Percentiles rank a stretch among this genome's conserved stretches.
phyloP scores from a whole-genome alignment of 2,888 invertebrate species.

The Oasisia sp. region DNA sequence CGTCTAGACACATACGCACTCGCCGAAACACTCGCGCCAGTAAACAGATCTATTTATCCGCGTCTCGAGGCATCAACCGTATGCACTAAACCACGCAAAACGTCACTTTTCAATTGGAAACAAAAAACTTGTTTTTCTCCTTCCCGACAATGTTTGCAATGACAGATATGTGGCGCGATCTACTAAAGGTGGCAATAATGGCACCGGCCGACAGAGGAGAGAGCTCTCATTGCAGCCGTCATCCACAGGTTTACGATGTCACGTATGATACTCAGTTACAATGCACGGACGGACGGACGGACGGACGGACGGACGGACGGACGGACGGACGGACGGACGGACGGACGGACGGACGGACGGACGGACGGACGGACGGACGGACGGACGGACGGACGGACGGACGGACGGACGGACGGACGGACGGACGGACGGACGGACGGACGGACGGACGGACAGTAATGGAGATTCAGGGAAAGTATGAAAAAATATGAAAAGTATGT shows the following conservation, averaged over 20 bases:
- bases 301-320: no score
- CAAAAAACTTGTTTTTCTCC: constrained; percentile 7
- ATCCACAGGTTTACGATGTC: no score
- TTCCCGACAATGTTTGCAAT: background rate
- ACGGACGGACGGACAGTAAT: background rate
- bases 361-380: no score
- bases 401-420: no score
- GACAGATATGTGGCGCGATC: background rate
- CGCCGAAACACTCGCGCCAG: background rate
- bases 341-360: no score
- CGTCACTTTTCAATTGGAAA: background rate
- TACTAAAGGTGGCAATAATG: background rate
- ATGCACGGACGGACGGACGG: no score
- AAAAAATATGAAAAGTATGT: no score
- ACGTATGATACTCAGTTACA: no score
- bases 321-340: no score
- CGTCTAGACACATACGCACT: background rate
- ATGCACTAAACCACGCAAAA: background rate
- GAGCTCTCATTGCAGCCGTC: background rate
- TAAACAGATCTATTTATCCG: background rate
- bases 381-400: no score
- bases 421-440: no score
- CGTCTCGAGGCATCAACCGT: background rate
- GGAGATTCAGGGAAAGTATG: background rate
- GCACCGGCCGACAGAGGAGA: background rate